These are phyloP conservation scores for Gymnorhina tibicen DNA, from an alignment of 2,113 vertebrate genomes.

Conservation along the genomic window DNA sequence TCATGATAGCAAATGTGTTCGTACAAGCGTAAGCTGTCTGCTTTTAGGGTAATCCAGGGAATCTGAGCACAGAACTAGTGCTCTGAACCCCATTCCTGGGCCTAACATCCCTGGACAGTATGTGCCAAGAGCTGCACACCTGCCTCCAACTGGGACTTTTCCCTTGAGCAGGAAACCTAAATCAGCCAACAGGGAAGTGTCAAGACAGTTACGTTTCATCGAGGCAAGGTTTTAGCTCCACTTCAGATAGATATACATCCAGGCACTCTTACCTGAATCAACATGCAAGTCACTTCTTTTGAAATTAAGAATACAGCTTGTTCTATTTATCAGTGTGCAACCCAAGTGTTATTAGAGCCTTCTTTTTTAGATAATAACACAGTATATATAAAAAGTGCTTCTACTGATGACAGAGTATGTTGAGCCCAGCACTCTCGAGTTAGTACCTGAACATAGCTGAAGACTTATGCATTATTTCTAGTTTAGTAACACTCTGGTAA, in stretches of 20 bases:
- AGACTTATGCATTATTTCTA: neutral
- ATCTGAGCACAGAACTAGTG: neutral
- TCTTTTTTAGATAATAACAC: neutral
- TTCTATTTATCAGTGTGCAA: neutral
- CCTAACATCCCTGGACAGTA: neutral
- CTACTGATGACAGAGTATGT: neutral
- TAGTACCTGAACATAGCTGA: neutral
- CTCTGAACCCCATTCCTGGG: neutral
- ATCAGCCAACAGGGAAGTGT: neutral
- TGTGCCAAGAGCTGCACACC: neutral
- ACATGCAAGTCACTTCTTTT: neutral
- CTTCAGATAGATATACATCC: neutral
- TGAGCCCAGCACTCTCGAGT: neutral
- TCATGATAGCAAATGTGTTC: neutral
- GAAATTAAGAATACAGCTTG: neutral
- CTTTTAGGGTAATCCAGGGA: neutral
- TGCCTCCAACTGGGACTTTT: neutral
- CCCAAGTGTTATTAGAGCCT: neutral
- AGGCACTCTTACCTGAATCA: neutral
- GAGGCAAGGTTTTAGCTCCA: neutral
- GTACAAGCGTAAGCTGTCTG: neutral
- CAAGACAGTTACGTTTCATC: neutral
- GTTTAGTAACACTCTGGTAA: neutral
- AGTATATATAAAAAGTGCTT: neutral
- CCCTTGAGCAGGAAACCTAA: neutral